Evolutionary conservation across 2,888 invertebrate genomes (phyloP), one percentile per base, ranked within the genome.

Genomic region (Crematogaster levior): DNA sequence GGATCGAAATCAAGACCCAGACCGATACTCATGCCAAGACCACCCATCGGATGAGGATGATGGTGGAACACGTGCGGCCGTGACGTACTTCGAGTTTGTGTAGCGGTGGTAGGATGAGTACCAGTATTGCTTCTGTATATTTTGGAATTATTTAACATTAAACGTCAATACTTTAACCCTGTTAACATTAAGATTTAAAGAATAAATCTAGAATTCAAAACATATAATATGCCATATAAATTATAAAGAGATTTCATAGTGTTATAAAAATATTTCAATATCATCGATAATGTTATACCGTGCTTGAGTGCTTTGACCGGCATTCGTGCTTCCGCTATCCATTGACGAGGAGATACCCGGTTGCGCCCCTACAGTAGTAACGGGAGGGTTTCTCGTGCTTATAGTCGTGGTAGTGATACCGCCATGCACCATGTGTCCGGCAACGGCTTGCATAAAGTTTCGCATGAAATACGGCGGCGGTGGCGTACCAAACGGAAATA

Each of bases 31-130:
- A 91, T 88, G 15, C 91, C 92, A n/a, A 92, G 85, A 18, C 95
- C 96, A 15, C 96, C 96, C 86, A 96, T 95, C 18, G 96, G 95
- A 89, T 95, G 95, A 82, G 95, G 95, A 18, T 96, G 96, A 65
- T 96, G 95, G 91, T 97, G 97, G 12, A 94, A 92, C 37, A 97
- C 96, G 90, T 97, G 97, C 0, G 97, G 97, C 37, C 97, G 95
- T 7, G 96, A 95, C 21, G 97, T 97, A 73, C 96, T 96, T 51
- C 97, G 95, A 3, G 97, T 97, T 91, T 97, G 96, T 0, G 97
- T 97, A 0, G 97, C 95, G 30, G 97, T 97, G 12, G 97, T 97
- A 30, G 97, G 96, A 93, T 97, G 96, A 4, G 97, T 97, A 63
- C 96, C 96, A 4, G 96, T 96, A 88, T 96, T 96, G 15, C 96